Evolutionary conservation across 2,797 vertebrate species (phyloP), one percentile per base, ranked within the genome.

Genomic region (Pyrocephalus nanus): DNA sequence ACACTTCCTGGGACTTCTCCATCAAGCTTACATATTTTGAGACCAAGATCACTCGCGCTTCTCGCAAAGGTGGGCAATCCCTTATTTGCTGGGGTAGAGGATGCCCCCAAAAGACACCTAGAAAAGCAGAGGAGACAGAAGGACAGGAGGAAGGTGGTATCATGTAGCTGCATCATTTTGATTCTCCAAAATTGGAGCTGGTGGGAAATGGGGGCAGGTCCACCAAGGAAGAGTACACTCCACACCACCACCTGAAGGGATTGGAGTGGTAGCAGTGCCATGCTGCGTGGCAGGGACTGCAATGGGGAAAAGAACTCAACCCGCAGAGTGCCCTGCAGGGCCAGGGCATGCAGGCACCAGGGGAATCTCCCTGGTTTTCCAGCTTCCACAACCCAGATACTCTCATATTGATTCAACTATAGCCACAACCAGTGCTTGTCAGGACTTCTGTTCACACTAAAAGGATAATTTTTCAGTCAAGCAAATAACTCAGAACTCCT

Each of bases 251-350:
- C 12, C 12, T 29, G n/a, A 78, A 40, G 5, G 50, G 16, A 3
- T 0, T 38, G 38, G 58, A 72, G 11, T 1, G 1, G 22, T 17
- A 72, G 53, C 18, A 2, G 51, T 29, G 23, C 61, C 3, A 0
- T 5, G 12, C 43, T 47, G 16, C 1, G 1, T 1, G 1, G 36
- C 25, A 58, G 26, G 20, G 30, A 42, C 27, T 23, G 15, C 16
- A 27, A 2, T 19, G 5, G 12, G 9, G 19, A 43, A 29, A 4
- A 60, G 30, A 34, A 19, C 30, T 66, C 1, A 0, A 29, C 12
- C 3, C 10, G 7, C 43, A 11, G 1, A 8, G 30, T 6, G 4
- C 38, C 8, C 13, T 19, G 7, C 7, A 34, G 23, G 20, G 22
- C 58, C 1, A 0, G 5, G 30, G 36, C 22, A 15, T 1, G 1